Evolutionary conservation across 2,888 invertebrate species (phyloP).

Genomic region (Myopa testacea): DNA sequence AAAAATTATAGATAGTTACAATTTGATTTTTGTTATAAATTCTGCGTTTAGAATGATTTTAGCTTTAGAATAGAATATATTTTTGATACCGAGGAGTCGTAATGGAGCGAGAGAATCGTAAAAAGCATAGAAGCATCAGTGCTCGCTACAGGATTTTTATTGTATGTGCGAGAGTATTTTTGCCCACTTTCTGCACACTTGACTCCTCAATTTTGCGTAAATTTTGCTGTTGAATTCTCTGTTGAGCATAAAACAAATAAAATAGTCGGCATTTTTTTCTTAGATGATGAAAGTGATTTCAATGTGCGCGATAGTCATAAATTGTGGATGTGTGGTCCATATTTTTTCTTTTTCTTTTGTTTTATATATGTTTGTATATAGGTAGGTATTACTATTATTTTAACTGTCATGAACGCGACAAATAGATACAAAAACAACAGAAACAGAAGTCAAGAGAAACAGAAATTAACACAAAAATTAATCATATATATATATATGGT

Average conservation of each 20-base stretch:
- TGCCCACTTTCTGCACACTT: neutral
- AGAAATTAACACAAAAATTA: neutral
- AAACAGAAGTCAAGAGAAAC: too few relatives aligned
- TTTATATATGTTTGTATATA: conserved; percentile 1
- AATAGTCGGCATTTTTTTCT: neutral
- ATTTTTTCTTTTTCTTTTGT: neutral
- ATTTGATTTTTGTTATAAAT: too few relatives aligned
- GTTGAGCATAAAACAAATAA: too few relatives aligned
- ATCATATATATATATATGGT: neutral
- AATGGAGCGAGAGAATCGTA: too few relatives aligned
- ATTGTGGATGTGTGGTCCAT: conserved; percentile 35
- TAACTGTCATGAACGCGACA: neutral
- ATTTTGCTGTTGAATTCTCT: too few relatives aligned
- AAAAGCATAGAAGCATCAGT: too few relatives aligned
- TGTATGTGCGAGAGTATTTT: neutral
- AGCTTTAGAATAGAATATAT: neutral
- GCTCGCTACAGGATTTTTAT: neutral
- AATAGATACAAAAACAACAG: too few relatives aligned
- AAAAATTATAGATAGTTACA: too few relatives aligned
- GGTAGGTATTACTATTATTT: neutral
- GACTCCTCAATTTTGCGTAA: too few relatives aligned
- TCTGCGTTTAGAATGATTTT: neutral
- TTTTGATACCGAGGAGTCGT: neutral
- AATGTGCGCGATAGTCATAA: conserved; percentile 5
- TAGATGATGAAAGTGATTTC: neutral